A percentile compares a stretch with the other conserved stretches of the same genome.
Conservation (phyloP, 1,140 invertebrate genomes). For the Drosophila yakuba region DNA sequence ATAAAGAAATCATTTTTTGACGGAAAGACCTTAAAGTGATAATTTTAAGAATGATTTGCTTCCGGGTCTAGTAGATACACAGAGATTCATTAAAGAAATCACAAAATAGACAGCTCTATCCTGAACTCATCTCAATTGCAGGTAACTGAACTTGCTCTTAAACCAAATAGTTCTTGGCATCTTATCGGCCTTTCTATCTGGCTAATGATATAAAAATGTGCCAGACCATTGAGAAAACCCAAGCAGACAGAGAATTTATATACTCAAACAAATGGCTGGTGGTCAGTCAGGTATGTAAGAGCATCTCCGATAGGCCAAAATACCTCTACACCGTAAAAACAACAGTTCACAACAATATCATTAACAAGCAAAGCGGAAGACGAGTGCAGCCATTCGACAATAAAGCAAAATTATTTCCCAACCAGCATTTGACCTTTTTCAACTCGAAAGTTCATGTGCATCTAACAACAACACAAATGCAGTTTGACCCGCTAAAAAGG, state of each 20-base stretch:
- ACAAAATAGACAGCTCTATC: constrained; percentile 24
- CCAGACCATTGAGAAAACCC: constrained; percentile 7
- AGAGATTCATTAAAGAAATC: background rate
- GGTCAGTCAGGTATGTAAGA: constrained; percentile 23
- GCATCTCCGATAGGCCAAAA: constrained; percentile 46
- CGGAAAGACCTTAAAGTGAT: constrained; percentile 9
- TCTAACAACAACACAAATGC: constrained; percentile 56
- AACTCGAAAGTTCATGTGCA: constrained; percentile 72
- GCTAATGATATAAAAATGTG: constrained; percentile 59
- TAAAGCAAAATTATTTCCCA: constrained; percentile 72
- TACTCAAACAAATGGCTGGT: constrained; percentile 18
- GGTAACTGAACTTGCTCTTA: constrained; percentile 1
- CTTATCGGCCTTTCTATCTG: constrained; percentile 64
- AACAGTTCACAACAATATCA: constrained; percentile 20
- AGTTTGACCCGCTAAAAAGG: constrained; percentile 27
- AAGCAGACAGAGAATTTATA: background rate
- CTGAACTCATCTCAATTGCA: constrained; percentile 26
- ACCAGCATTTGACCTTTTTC: constrained; percentile 67
- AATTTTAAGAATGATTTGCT: constrained; percentile 23
- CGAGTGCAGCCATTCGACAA: constrained; percentile 23
- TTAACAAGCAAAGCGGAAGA: constrained; percentile 32
- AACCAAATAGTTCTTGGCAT: constrained; percentile 25
- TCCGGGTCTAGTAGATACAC: constrained; percentile 10
- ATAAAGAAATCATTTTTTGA: constrained; percentile 4
- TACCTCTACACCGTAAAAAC: constrained; percentile 39